Base-by-base conservation (phyloP, 1,140 invertebrate genomes). In the Halotydeus destructor region DNA sequence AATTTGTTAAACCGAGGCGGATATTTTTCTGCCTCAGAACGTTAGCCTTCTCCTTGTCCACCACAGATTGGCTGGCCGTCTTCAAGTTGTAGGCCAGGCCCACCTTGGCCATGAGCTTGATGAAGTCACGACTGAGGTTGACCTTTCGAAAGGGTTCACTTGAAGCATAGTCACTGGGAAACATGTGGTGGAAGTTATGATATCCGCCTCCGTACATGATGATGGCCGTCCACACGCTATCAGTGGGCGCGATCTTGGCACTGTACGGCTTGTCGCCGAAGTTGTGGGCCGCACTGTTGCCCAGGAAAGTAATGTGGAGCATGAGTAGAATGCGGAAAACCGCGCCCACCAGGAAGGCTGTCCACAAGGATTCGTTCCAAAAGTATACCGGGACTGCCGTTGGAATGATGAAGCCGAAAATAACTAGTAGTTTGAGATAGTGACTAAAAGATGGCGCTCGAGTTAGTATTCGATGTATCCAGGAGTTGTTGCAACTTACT, bases 181-280 rank as follows among this genome's bases (percentile, higher is more conserved):
- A 93, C 0, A 78, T 76, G 61, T 93, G 85, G 57, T 93, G 86
- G 59, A 86, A 93, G 59, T 91, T 91, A 56, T 91, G 85, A 72
- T 79, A 88, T 2, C 84, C 84, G 62, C 84, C 80, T 1, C 79
- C 80, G 6, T 78, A 59, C 2, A 77, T 74, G 32, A 75, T 66
- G 0, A 78, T 44, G 0, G 78, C 67, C 0, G 82, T 78, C 0
- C 65, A 59, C 11, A 65, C 58, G 51, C 81, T 81, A 58, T 83
- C 69, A 0, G 74, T 59, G 3, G 79, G 77, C 55, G 75, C 78
- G 48, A 82, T 81, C 18, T 47, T 41, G 12, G 52, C 48, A 59
- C 96, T 88, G 57, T 94, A 97, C 0, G 88, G 86, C 54, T 74
- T 76, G 41, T 70, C 69, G 36, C 89, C 89, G 63, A 78, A 88